These are phyloP conservation scores for Serinus canaria DNA, from an alignment of 2,113 vertebrate species.

Conservation along the genomic window DNA sequence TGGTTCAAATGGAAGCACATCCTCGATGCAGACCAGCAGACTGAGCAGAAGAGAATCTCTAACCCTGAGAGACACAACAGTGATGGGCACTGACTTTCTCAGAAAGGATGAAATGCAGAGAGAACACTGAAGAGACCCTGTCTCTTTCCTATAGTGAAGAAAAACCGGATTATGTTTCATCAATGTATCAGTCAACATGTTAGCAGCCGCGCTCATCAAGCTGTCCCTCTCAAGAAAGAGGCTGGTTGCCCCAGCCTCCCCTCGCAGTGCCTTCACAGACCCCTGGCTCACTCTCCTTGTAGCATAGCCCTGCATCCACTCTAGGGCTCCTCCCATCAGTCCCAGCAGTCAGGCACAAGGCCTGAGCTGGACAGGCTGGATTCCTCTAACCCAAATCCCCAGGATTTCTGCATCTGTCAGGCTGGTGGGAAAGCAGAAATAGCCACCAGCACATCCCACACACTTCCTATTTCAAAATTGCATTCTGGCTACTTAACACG, in stretches of 20 bases:
- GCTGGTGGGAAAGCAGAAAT: conserved; percentile 46
- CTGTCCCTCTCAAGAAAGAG: not conserved
- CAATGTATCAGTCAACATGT: not conserved
- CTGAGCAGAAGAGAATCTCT: not conserved
- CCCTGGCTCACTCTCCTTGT: not conserved
- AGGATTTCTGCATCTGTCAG: not conserved
- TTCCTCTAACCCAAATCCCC: rapidly evolving
- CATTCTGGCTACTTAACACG: not conserved
- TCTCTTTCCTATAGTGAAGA: not conserved
- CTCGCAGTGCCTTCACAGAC: not conserved
- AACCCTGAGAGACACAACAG: not conserved
- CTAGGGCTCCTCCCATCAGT: not conserved
- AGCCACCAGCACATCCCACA: not conserved
- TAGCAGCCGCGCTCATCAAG: not conserved
- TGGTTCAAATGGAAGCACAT: not conserved
- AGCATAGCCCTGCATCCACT: rapidly evolving
- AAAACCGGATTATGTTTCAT: not conserved
- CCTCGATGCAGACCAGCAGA: not conserved
- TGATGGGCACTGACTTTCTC: not conserved
- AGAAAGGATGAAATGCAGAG: not conserved
- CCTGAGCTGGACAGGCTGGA: not conserved
- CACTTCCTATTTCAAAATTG: conserved; percentile 25
- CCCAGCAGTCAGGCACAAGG: not conserved
- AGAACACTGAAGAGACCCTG: not conserved
- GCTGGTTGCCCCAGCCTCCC: not conserved